A percentile compares a stretch with the other conserved stretches of the same genome.
phyloP scores from a whole-genome alignment of 1,140 invertebrate species.

The Gyrodactylus bullatarudis region DNA sequence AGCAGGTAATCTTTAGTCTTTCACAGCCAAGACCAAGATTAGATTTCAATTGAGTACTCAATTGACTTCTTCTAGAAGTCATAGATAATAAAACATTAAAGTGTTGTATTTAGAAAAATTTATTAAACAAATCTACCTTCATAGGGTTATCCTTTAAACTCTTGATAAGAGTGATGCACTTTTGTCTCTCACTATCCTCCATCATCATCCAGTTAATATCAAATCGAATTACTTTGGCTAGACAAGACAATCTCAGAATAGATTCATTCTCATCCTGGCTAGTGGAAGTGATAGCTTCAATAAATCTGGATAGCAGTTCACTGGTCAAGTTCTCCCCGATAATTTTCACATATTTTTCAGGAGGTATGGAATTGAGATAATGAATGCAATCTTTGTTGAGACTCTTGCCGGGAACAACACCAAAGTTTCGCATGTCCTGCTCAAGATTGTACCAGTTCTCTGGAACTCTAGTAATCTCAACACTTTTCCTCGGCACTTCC shows the following conservation, averaged over 20 bases:
- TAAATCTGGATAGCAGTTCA: not conserved
- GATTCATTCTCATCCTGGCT: not conserved
- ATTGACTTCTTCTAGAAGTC: no score
- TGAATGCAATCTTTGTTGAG: not conserved
- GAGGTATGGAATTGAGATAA: not conserved
- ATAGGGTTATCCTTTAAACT: no score
- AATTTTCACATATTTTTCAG: not conserved
- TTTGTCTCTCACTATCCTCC: no score
- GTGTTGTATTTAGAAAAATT: no score
- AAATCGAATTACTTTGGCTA: not conserved
- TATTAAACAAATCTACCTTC: no score
- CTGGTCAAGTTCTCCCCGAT: not conserved
- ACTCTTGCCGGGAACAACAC: not conserved
- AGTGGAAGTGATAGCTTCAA: not conserved
- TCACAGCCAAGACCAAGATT: no score
- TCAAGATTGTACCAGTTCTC: not conserved
- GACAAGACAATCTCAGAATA: not conserved
- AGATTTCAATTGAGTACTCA: no score
- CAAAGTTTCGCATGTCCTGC: not conserved
- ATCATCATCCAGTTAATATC: not conserved
- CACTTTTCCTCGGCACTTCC: no score
- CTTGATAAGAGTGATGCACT: no score
- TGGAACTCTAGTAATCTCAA: not conserved
- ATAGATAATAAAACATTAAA: no score
- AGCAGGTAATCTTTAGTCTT: no score